Base-by-base conservation (phyloP, 2,797 vertebrate species). In the Myiothlypis coronata region DNA sequence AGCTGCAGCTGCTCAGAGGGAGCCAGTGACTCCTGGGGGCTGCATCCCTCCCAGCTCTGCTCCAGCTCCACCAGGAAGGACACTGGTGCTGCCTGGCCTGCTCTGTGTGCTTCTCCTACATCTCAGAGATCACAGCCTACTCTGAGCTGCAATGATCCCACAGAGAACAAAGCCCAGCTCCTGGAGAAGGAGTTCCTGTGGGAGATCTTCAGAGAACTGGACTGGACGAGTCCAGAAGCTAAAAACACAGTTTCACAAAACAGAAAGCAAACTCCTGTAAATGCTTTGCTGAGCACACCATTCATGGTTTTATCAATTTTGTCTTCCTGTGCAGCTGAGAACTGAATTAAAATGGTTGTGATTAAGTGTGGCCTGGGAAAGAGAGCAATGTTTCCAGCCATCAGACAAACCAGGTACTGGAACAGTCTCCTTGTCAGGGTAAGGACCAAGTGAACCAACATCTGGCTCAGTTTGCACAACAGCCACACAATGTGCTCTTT, bases 391-490 rank as follows among this genome's bases (percentile, higher is more conserved):
- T 72, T 92, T 82, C 70, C 76, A 87, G 71, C 71, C 63, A 79
- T 39, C 24, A 82, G 78, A 68, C 46, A 65, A 91, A 67, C 76
- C 56, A 82, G 55, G 78, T 32, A 43, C 68, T 76, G 78, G 59
- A 82, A 72, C 12, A 3, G 4, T 8, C 47, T 74, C 34, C 20
- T 18, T 0, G 0, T 1, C 6, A 6, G 56, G 70, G 26, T 12
- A 81, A 81, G 2, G 52, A 71, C 32, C 34, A 71, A 87, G 44
- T 5, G 37, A 87, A 91, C 55, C 64, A 83, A 32, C 15, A 4
- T 4, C 4, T 41, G 74, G 39, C 32, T 82, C 53, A 0, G 69
- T 68, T 87, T 79, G 56, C 5, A 1, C n/a, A 75, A 53, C 14
- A 68, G 22, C 9, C 50, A 3, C 4, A 20, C 44, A 30, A 7